These are phyloP conservation scores for Augochlora pura DNA, from an alignment of 1,140 invertebrate genomes.

Conservation along the genomic window DNA sequence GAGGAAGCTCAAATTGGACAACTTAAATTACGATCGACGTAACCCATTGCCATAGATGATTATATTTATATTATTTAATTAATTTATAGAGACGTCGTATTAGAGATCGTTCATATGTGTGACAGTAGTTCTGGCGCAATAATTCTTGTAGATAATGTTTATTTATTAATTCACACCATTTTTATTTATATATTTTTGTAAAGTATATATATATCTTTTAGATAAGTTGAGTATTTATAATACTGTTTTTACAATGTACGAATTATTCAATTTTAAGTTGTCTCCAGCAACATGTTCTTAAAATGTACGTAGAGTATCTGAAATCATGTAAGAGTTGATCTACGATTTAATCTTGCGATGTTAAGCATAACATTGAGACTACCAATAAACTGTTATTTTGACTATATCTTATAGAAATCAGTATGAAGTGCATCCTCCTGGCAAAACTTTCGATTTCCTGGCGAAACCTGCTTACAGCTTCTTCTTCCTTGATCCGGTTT, in stretches of 20 bases:
- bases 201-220: no score
- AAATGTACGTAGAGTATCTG: neutral
- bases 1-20: conserved; percentile 68
- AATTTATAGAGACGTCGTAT: no score
- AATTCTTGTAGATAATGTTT: neutral
- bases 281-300: no score
- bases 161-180: neutral
- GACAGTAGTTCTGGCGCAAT: neutral
- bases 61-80: neutral
- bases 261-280: neutral
- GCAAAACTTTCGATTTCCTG: neutral
- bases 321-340: no score
- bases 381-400: neutral
- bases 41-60: neutral
- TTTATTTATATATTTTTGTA: neutral
- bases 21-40: conserved; percentile 54
- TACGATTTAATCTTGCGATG: neutral
- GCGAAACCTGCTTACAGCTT: no score
- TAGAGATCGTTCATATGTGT: neutral
- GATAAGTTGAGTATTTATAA: no score
- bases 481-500: neutral
- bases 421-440: no score
- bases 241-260: neutral
- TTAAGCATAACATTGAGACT: neutral
- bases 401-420: neutral